Conservation (phyloP, 2,888 invertebrate genomes). For the Ferrisia virgata region DNA sequence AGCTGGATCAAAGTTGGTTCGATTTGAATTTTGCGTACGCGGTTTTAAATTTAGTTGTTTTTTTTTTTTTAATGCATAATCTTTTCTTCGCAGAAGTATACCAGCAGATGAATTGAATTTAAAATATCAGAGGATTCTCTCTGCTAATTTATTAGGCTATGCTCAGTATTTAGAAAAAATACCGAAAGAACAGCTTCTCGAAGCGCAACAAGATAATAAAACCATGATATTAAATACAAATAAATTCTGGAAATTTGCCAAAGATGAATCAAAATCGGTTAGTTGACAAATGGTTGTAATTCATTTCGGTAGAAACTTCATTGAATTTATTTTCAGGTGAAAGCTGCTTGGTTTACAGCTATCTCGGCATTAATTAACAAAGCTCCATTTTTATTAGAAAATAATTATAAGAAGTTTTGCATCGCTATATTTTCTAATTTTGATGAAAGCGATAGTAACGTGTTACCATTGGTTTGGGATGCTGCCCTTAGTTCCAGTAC, state of each 20-base stretch:
- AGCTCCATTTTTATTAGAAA: constrained; percentile 46
- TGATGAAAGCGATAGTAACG: constrained; percentile 66
- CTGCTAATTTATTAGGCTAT: constrained; percentile 65
- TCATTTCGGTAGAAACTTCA: background rate
- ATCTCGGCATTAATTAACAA: constrained; percentile 55
- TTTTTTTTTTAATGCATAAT: background rate
- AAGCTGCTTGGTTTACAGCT: constrained; percentile 63
- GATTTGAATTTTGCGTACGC: background rate
- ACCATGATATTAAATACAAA: constrained; percentile 58
- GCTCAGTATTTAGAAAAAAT: constrained; percentile 63
- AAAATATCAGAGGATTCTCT: constrained; percentile 65
- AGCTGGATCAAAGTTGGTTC: constrained; percentile 56
- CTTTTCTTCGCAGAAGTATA: background rate
- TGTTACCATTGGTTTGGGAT: constrained; percentile 71
- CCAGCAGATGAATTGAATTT: constrained; percentile 60
- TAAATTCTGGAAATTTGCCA: constrained; percentile 72
- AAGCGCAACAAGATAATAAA: constrained; percentile 58
- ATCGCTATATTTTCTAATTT: constrained; percentile 57
- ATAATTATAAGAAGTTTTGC: constrained; percentile 47
- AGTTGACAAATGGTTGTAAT: constrained; percentile 52
- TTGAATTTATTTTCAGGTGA: constrained; percentile 48
- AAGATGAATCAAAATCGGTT: constrained; percentile 57
- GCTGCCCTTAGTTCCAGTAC: background rate
- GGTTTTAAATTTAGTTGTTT: constrained; percentile 9
- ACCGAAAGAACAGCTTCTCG: constrained; percentile 55